Evolutionary conservation across 2,113 vertebrate genomes (phyloP), one percentile per base, ranked within the genome.

Genomic region (Phrynosoma platyrhinos): DNA sequence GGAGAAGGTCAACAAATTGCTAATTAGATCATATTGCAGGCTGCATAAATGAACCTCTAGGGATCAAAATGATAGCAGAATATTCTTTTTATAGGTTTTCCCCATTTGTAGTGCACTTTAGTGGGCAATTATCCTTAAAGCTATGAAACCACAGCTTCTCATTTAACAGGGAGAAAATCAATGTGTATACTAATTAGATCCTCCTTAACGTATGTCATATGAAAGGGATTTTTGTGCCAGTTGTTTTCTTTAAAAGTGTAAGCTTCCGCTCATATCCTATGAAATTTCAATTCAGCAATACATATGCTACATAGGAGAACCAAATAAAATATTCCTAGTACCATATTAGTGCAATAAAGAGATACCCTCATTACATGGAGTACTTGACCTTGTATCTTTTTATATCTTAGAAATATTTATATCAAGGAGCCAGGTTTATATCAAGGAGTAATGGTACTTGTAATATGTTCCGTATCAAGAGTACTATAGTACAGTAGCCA

Each of bases 41-140:
- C n/a, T 58, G 25, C 4, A 52, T 83, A 90, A 83, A 91, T 9
- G 8, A 81, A 85, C 78, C 53, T 93, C 86, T 71, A 23, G 40
- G 86, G 9, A 72, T 0, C 91, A 52, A 91, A 93, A 87, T 93
- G 68, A 83, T 86, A 91, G 14, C 20, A 52, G 69, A 91, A 87
- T 92, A 87, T 89, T 94, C 88, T 85, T 91, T 94, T 89, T 89
- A 80, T 84, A 86, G 42, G 64, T 82, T 87, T 66, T 80, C 1
- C 76, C 79, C 81, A 90, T 92, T 93, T 92, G 14, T 89, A 86
- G 40, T 74, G 77, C 14, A 88, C 95, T 94, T 94, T 92, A 94
- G 85, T 91, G 88, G 6, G 78, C 58, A 95, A 94, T 95, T 96
- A 94, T 88, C 85, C 87, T 83, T 91, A 94, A 93, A 92, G 82